Evolutionary conservation across 2,888 invertebrate genomes (phyloP), one percentile per base, ranked within the genome.

Genomic region (Drosophila buzzatii): DNA sequence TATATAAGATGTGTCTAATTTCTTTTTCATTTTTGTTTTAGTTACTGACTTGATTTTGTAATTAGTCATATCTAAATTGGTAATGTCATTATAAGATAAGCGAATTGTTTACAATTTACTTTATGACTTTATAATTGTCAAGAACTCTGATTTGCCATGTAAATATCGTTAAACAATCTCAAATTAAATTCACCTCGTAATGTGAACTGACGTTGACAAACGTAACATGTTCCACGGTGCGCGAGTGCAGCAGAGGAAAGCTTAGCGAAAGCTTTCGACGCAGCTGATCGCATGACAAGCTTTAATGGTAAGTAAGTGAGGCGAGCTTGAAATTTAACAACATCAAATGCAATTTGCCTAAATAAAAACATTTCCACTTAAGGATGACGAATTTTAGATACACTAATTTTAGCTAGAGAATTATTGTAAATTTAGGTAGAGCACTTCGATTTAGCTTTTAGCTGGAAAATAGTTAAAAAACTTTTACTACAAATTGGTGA

Each of bases 261-360:
- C 76, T 80, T 49, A 2, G 31, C 18, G 35, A 56, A 62, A 78
- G 79, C 73, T 75, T 60, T 62, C 39, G 14, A 10, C 23, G 9
- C 79, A 66, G 65, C 75, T 70, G 76, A 66, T 79, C 60, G 64
- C 49, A 27, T 52, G 52, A n/a, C 58, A 42, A 77, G 79, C 76
- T 76, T 76, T 74, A 74, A 62, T 47, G 56, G 49, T 42, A 42
- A 37, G 6, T 35, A n/a, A 52, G 20, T 35, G 20, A 52, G 23
- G n/a, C 44, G 59, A 72, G 75, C 76, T 76, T 73, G 27, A 39
- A 44, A 33, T 61, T 12, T 3, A 35, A 44, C 14, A 44, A 33
- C 27, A 42, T 3, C 2, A 14, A 51, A 53, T 23, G 53, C 53
- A 53, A 53, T 39, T 53, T 39, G 23, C 16, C 39, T 53, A 53